Percentiles rank a stretch among this genome's conserved stretches.
phyloP scores from a whole-genome alignment of 2,888 invertebrate species.

The Tipula confusa region DNA sequence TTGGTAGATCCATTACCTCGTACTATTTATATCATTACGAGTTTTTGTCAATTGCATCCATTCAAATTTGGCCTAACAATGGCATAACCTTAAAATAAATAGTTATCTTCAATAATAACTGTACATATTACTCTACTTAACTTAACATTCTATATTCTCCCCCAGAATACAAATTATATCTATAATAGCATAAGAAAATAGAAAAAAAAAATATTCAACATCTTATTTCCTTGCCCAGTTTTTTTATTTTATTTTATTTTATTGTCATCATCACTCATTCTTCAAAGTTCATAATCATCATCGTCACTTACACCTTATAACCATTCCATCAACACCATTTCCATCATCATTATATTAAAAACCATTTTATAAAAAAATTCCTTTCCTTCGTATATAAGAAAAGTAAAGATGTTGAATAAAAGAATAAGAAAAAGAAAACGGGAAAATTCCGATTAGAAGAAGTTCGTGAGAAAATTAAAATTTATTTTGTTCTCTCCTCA shows the following conservation, averaged over 20 bases:
- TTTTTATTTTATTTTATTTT: neutral
- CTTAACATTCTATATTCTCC: neutral
- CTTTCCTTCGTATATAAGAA: neutral
- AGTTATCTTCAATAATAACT: neutral
- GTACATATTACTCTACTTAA: neutral
- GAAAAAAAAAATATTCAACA: neutral
- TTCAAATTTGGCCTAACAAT: neutral
- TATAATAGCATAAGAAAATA: neutral
- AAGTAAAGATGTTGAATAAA: neutral
- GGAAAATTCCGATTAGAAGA: constrained; percentile 14
- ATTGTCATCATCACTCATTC: constrained; percentile 3
- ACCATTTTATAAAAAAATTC: constrained; percentile 1
- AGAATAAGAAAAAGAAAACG: neutral
- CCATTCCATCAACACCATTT: neutral
- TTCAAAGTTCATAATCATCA: neutral
- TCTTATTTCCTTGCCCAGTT: neutral
- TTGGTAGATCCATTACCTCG: no score
- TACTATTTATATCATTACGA: no score
- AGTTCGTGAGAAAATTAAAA: constrained; percentile 25
- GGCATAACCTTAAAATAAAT: neutral
- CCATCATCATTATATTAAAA: constrained; percentile 20
- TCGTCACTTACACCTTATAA: neutral
- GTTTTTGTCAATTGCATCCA: no score
- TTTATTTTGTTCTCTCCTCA: neutral
- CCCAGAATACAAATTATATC: neutral